Evolutionary conservation across 2,888 invertebrate species (phyloP), one percentile per base, ranked within the genome.

Genomic region (Meteorus cinctellus): DNA sequence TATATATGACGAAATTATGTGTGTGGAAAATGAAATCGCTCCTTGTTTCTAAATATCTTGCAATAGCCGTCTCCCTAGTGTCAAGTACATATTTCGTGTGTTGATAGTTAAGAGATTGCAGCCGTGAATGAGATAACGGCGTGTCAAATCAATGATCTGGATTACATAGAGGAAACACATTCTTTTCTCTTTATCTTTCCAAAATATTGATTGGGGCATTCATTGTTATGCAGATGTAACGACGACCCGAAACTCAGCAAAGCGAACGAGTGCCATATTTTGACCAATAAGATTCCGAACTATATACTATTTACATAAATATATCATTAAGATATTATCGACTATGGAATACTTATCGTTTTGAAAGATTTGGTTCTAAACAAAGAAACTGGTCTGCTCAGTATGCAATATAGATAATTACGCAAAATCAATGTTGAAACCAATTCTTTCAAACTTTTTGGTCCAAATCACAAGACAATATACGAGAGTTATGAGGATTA

Each of bases 41-140:
- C 45, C 77, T 72, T 73, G 59, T 72, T 75, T 81, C 76, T 77
- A 80, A 82, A 84, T 84, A 79, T 84, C 85, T 88, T 86, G 86
- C 86, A 86, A 86, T 86, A 84, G 87, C 82, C 86, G 85, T 86
- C 86, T 86, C 86, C 88, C 85, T 83, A 85, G 85, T 85, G 84
- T 85, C 85, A 87, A 87, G 87, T 88, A 88, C 88, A 85, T 86
- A 86, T 84, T 72, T 67, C 79, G 87, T 86, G 87, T 88, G 88
- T 87, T 86, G 84, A 88, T 85, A 86, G 87, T 84, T 81, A 84
- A 86, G 80, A 82, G 81, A 85, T 86, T 84, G 82, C 81, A 81
- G 81, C 81, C 83, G 79, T 81, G 82, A 85, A 80, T 79, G 63
- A 74, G 63, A 75, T 72, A 62, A 68, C 72, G 71, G 27, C 24